Percentiles rank a stretch among this genome's conserved stretches.
Conservation (phyloP, 2,113 vertebrate genomes). For the Hyaena hyaena region DNA sequence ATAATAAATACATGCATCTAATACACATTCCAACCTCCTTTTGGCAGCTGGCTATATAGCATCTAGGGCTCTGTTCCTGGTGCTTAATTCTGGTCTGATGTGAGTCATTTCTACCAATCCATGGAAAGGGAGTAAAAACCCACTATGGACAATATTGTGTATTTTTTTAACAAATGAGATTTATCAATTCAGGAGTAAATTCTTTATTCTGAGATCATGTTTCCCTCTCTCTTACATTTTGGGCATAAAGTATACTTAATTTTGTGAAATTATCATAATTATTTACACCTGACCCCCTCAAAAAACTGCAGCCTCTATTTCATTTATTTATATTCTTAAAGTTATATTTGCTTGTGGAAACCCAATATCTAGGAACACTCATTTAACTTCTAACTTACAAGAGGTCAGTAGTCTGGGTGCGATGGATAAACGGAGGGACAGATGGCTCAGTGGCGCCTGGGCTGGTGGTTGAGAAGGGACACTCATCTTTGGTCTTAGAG, state of each 20-base stretch:
- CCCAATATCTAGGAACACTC: neutral
- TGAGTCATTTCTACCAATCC: neutral
- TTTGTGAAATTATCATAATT: neutral
- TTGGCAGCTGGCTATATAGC: too few relatives aligned
- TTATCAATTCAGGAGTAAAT: constrained; percentile 3
- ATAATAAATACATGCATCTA: neutral
- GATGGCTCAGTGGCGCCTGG: accelerated
- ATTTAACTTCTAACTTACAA: neutral
- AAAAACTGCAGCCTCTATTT: neutral
- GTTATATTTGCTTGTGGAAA: neutral
- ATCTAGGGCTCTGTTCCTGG: neutral
- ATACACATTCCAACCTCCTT: too few relatives aligned
- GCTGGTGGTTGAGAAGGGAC: neutral
- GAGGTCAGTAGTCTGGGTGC: neutral
- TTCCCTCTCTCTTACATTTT: neutral
- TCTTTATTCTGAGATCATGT: constrained; percentile 26
- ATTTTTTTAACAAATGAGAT: neutral
- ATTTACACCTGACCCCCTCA: neutral
- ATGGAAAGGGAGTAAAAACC: neutral
- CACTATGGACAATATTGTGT: neutral
- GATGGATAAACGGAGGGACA: neutral
- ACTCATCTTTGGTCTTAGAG: neutral
- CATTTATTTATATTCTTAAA: neutral
- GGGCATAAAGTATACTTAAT: neutral
- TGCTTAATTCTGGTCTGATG: neutral